Percentiles rank a stretch among this genome's conserved stretches.
Conservation (phyloP, 2,113 vertebrate genomes). For the Anolis sagrei region DNA sequence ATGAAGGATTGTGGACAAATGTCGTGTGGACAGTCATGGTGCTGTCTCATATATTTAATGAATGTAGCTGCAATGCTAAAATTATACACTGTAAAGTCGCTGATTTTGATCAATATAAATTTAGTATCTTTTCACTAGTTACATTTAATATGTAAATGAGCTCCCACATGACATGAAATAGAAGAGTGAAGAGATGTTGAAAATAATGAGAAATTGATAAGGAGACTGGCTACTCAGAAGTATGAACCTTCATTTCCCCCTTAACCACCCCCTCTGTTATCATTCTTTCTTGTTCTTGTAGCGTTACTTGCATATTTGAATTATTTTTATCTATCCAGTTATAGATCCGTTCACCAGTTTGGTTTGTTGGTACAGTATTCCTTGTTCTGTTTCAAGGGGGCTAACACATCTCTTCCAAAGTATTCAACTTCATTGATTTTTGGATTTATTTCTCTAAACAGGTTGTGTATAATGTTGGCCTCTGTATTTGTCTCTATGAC, state of each 20-base stretch:
- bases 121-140: background rate
- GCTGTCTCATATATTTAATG: background rate
- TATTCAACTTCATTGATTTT: background rate
- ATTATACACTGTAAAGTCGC: background rate
- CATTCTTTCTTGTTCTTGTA: background rate
- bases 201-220: background rate
- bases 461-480: slow-evolving; percentile 91
- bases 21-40: too few relatives aligned
- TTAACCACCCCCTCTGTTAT: background rate
- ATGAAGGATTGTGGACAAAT: background rate
- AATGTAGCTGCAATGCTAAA: background rate
- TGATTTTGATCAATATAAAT: background rate
- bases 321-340: background rate
- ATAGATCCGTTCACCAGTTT: background rate
- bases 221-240: background rate
- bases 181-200: background rate
- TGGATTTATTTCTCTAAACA: slow-evolving; percentile 50
- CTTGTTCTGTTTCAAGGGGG: background rate
- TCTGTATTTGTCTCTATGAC: slow-evolving; percentile 91
- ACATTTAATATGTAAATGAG: background rate
- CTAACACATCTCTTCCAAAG: background rate
- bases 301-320: background rate
- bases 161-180: background rate
- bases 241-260: background rate
- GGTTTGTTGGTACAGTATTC: background rate